Evolutionary conservation across 2,797 vertebrate genomes (phyloP).

Genomic region (Aplochiton taeniatus): DNA sequence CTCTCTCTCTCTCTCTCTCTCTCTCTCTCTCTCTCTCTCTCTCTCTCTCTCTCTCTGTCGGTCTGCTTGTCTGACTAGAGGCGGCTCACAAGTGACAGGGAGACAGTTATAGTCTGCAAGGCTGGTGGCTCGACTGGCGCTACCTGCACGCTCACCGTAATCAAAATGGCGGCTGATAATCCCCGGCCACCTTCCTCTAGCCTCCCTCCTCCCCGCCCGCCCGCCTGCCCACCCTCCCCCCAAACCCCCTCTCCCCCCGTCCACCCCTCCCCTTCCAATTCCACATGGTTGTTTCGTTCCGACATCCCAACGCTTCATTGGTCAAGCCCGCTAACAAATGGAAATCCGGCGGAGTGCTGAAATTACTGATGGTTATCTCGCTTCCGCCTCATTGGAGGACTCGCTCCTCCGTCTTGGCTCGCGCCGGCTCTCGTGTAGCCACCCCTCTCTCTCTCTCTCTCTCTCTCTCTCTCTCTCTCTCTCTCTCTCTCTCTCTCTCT

Average conservation of each 20-base stretch:
- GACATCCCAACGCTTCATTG: slow-evolving; percentile 62
- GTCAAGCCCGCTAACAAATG: slow-evolving; percentile 72
- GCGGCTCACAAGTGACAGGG: background rate
- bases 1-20: background rate
- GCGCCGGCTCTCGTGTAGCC: slow-evolving; percentile 17
- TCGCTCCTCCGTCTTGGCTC: background rate
- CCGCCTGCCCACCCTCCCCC: slow-evolving; percentile 2
- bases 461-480: slow-evolving; percentile 11
- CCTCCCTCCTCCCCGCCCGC: slow-evolving; percentile 18
- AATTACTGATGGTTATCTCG: slow-evolving; percentile 79
- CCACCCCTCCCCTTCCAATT: slow-evolving; percentile 26
- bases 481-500: slow-evolving; percentile 20
- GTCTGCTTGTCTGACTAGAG: no score
- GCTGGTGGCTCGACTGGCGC: background rate
- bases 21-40: background rate
- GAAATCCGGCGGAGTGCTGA: slow-evolving; percentile 69
- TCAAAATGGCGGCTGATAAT: slow-evolving; percentile 14
- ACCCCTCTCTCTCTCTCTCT: slow-evolving; percentile 20
- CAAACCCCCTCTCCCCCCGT: background rate
- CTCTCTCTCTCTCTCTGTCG: no score
- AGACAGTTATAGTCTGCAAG: background rate
- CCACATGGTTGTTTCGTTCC: slow-evolving; percentile 40
- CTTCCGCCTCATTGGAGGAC: slow-evolving; percentile 37
- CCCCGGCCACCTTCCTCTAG: slow-evolving; percentile 16
- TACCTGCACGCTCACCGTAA: background rate